Percentiles rank a stretch among this genome's conserved stretches.
phyloP scores from a whole-genome alignment of 2,113 vertebrate genomes.

The Pipa parva region DNA sequence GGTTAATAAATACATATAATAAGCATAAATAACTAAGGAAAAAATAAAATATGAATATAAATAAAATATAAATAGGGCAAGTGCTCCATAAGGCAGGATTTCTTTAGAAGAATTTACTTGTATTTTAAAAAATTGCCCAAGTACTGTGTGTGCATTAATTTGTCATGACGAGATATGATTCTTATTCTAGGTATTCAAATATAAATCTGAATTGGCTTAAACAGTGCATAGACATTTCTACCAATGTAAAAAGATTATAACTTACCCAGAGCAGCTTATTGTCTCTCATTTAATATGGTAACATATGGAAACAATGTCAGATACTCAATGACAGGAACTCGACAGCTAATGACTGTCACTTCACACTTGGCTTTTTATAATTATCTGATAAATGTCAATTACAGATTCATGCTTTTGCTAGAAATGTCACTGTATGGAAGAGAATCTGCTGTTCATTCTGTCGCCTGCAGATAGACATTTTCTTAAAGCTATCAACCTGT shows the following conservation, averaged over 20 bases:
- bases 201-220: constrained; percentile 43
- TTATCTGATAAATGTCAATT: constrained; percentile 43
- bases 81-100: too few species aligned
- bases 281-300: constrained; percentile 38
- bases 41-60: too few species aligned
- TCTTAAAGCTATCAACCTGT: constrained; percentile 9
- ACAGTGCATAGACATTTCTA: too few species aligned
- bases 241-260: constrained; percentile 9
- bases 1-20: too few species aligned
- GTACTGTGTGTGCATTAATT: too few species aligned
- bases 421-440: constrained; percentile 36
- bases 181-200: neutral
- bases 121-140: neutral
- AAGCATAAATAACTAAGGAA: too few species aligned
- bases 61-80: too few species aligned
- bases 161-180: too few species aligned
- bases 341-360: constrained; percentile 42
- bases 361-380: constrained; percentile 42
- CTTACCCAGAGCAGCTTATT: constrained; percentile 25
- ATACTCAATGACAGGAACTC: constrained; percentile 33
- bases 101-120: too few species aligned
- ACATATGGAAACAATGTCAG: constrained; percentile 43
- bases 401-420: constrained; percentile 33
- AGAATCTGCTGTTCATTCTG: constrained; percentile 42
- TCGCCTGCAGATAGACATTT: constrained; percentile 23